Conservation (phyloP, 1,140 invertebrate species). For the Idris sp. region DNA sequence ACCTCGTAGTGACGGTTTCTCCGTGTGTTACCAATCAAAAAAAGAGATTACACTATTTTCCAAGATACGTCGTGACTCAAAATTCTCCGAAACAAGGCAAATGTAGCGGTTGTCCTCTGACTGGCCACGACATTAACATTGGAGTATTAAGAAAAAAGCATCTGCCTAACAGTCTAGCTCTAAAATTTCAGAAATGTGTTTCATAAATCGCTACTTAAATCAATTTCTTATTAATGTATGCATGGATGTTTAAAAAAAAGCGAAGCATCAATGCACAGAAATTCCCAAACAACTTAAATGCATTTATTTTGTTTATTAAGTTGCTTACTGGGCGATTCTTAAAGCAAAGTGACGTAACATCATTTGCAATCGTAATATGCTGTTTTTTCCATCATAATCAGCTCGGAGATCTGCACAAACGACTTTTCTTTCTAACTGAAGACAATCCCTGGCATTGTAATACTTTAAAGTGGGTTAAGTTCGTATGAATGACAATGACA, state of each 20-base stretch:
- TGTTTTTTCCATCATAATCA: background rate
- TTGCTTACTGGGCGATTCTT: constrained; percentile 13
- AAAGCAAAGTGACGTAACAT: constrained; percentile 12
- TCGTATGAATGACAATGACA: constrained; percentile 23
- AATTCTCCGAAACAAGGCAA: constrained; percentile 61
- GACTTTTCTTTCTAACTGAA: constrained; percentile 37
- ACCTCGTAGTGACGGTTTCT: constrained; percentile 68
- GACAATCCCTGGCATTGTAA: constrained; percentile 44
- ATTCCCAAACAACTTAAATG: constrained; percentile 10
- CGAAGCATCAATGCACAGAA: background rate
- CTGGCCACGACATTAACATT: constrained; percentile 68
- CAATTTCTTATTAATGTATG: constrained; percentile 27
- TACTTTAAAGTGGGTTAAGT: constrained; percentile 54
- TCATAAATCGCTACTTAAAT: constrained; percentile 31
- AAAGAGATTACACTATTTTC: constrained; percentile 71
- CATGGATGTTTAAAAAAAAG: constrained; percentile 9
- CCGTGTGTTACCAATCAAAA: constrained; percentile 60
- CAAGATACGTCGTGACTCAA: constrained; percentile 66
- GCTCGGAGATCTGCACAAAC: constrained; percentile 7
- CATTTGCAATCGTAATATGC: constrained; percentile 9
- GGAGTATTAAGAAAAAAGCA: constrained; percentile 61
- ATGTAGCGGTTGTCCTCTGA: constrained; percentile 65
- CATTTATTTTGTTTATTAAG: constrained; percentile 14
- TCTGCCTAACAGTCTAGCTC: constrained; percentile 66
- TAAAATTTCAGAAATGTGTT: constrained; percentile 68